These are phyloP conservation scores for Lepidostoma basale DNA, from an alignment of 1,140 invertebrate genomes.

Conservation along the genomic window DNA sequence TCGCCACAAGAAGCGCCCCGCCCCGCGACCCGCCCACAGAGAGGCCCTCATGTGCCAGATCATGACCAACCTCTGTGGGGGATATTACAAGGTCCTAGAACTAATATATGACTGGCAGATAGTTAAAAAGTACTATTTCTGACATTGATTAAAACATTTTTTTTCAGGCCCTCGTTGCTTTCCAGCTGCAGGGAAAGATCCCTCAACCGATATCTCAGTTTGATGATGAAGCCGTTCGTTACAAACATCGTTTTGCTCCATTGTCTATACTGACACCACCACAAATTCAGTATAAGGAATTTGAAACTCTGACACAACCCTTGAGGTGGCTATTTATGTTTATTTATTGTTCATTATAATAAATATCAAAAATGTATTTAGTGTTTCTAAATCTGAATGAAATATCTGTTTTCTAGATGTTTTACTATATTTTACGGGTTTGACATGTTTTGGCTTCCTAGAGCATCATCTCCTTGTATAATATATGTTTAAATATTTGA, in stretches of 20 bases:
- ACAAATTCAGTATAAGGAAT: constrained; percentile 86
- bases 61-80: constrained; percentile 91
- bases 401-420: too few relatives aligned
- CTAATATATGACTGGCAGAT: not conserved
- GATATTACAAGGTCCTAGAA: constrained; percentile 84
- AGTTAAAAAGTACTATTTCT: not conserved
- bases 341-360: not conserved
- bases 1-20: constrained; percentile 75
- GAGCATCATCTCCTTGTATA: not conserved
- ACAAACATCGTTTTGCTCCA: constrained; percentile 91
- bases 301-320: constrained; percentile 65
- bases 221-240: constrained; percentile 92
- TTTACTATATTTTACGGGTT: too few relatives aligned
- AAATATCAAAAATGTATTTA: not conserved
- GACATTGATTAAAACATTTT: constrained; percentile 1
- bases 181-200: constrained; percentile 67
- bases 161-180: constrained; percentile 60
- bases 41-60: constrained; percentile 89
- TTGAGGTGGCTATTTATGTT: constrained; percentile 53
- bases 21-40: constrained; percentile 74
- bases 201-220: constrained; percentile 83
- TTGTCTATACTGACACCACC: constrained; percentile 88
- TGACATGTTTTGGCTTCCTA: not conserved
- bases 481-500: not conserved
- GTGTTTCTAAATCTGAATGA: not conserved